Conservation (phyloP, 2,797 vertebrate genomes). For the Eulemur mongoz region DNA sequence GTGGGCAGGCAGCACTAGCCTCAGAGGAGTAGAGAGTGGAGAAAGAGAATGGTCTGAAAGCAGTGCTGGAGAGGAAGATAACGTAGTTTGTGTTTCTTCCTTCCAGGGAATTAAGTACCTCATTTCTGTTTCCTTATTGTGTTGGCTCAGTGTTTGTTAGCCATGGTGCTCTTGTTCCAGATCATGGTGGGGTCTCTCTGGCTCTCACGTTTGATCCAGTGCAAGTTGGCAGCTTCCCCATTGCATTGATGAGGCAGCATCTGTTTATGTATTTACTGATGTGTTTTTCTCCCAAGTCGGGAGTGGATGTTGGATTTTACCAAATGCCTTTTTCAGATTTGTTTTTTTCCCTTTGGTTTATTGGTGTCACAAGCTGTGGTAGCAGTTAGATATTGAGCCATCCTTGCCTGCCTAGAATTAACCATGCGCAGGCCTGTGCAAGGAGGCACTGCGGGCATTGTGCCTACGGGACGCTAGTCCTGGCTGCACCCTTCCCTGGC, state of each 20-base stretch:
- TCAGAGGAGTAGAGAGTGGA: neutral
- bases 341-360: neutral
- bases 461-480: neutral
- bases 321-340: no score
- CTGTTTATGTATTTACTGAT: neutral
- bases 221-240: neutral
- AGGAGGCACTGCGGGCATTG: neutral
- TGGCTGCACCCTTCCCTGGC: neutral
- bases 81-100: no score
- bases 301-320: neutral
- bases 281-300: neutral
- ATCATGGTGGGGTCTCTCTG: neutral
- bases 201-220: neutral
- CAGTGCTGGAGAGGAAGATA: neutral
- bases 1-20: neutral
- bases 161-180: rapidly evolving
- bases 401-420: neutral
- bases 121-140: neutral
- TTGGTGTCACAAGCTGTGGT: neutral
- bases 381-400: neutral
- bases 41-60: neutral
- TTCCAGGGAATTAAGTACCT: neutral
- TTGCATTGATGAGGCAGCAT: rapidly evolving
- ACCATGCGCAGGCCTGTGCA: no score
- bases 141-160: no score